phyloP scores from a whole-genome alignment of 2,888 invertebrate genomes.

The Sinopyrophorus schimmeli region DNA sequence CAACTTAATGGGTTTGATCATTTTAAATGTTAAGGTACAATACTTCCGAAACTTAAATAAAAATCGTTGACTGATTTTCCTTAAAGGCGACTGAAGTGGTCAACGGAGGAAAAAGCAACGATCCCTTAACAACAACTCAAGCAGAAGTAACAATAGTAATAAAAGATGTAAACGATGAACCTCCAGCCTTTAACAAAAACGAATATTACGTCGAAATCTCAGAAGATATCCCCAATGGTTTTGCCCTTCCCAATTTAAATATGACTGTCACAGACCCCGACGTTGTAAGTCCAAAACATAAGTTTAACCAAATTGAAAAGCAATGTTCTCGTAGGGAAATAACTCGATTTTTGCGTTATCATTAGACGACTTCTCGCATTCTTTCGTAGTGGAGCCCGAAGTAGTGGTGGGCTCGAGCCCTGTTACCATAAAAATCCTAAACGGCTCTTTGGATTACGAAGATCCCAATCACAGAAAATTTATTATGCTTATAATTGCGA shows the following conservation, averaged over 20 bases:
- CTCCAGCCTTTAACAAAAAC: slow-evolving; percentile 78
- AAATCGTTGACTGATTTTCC: too few relatives aligned
- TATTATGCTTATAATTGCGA: slow-evolving; percentile 84
- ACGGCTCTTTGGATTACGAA: slow-evolving; percentile 83
- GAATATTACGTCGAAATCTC: slow-evolving; percentile 81
- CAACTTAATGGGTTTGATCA: slow-evolving; percentile 78
- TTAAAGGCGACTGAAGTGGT: slow-evolving; percentile 75
- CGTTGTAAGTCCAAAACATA: slow-evolving; percentile 64
- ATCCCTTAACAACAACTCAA: slow-evolving; percentile 68
- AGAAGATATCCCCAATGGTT: slow-evolving; percentile 80
- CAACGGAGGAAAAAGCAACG: slow-evolving; percentile 70
- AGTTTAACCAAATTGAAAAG: neutral
- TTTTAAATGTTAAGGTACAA: slow-evolving; percentile 69
- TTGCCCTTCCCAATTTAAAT: slow-evolving; percentile 78
- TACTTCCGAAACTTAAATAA: neutral
- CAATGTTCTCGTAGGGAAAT: slow-evolving; percentile 63
- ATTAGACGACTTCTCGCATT: slow-evolving; percentile 77
- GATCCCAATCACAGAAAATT: slow-evolving; percentile 91
- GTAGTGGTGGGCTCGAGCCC: slow-evolving; percentile 78
- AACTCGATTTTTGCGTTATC: slow-evolving; percentile 82
- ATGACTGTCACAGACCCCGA: slow-evolving; percentile 88
- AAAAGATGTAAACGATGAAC: slow-evolving; percentile 87
- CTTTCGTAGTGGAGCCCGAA: slow-evolving; percentile 82
- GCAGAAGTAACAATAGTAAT: slow-evolving; percentile 82
- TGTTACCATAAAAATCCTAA: slow-evolving; percentile 79